Conservation (phyloP, 2,888 invertebrate genomes). For the Perizoma affinitatum region DNA sequence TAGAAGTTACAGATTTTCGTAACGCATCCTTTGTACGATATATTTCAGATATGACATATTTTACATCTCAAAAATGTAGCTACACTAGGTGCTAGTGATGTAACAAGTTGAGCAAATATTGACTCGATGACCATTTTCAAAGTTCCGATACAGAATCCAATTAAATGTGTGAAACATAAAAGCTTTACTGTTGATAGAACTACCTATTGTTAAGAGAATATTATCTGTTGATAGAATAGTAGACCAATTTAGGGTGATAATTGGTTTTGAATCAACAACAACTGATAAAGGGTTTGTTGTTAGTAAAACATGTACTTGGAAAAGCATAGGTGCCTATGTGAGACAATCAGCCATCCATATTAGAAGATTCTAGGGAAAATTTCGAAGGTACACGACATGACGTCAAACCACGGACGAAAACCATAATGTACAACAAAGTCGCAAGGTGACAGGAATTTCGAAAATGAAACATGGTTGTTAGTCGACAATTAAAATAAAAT, state of each 20-base stretch:
- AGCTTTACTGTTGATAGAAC: slow-evolving; percentile 14
- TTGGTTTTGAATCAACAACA: slow-evolving; percentile 12
- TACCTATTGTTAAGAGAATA: slow-evolving; percentile 13
- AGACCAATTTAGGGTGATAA: slow-evolving; percentile 19
- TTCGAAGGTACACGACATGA: too few species aligned
- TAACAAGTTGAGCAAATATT: slow-evolving; percentile 5
- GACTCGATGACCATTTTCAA: slow-evolving; percentile 3
- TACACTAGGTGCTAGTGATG: slow-evolving; percentile 1
- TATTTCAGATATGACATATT: too few species aligned
- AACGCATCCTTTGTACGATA: too few species aligned
- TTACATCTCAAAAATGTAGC: neutral
- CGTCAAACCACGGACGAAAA: too few species aligned
- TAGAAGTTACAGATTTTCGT: too few species aligned
- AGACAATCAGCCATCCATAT: too few species aligned
- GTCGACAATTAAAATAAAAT: too few species aligned
- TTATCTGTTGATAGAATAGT: slow-evolving; percentile 3
- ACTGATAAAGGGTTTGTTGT: neutral
- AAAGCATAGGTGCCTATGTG: too few species aligned
- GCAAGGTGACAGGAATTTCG: too few species aligned
- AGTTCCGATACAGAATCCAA: slow-evolving; percentile 18
- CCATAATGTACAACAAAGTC: too few species aligned
- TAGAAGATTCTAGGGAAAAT: too few species aligned
- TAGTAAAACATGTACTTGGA: neutral
- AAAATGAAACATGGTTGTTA: too few species aligned
- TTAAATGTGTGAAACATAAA: slow-evolving; percentile 27